These are phyloP conservation scores for Alethe diademata DNA, from an alignment of 2,113 vertebrate species.

Conservation along the genomic window DNA sequence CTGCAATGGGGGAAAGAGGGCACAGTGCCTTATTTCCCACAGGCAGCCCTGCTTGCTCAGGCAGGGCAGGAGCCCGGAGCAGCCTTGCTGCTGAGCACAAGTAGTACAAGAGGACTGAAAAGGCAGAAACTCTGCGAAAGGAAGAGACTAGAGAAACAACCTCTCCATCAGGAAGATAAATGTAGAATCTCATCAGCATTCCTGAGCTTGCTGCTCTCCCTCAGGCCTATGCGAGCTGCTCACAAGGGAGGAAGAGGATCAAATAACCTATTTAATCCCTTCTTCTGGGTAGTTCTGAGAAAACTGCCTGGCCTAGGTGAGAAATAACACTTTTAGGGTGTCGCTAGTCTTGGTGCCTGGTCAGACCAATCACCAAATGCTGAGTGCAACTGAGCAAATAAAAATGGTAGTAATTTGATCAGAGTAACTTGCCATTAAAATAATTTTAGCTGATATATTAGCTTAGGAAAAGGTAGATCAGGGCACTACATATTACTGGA, in stretches of 20 bases:
- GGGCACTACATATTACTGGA: not conserved
- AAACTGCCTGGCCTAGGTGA: not conserved
- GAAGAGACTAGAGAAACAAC: not conserved
- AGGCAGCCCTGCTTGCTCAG: accelerated
- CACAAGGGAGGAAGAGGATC: not conserved
- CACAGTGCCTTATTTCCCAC: not conserved
- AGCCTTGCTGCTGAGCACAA: not conserved
- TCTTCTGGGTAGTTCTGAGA: not conserved
- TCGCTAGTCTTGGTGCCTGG: not conserved
- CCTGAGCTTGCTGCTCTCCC: not conserved
- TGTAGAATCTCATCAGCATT: not conserved
- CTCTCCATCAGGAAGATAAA: not conserved
- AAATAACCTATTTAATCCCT: not conserved
- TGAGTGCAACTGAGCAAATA: not conserved
- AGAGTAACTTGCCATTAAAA: not conserved
- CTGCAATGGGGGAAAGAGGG: not conserved
- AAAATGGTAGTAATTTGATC: not conserved
- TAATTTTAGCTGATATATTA: not conserved
- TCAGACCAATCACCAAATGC: not conserved
- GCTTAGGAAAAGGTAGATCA: not conserved
- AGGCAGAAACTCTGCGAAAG: not conserved
- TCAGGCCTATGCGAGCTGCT: not conserved
- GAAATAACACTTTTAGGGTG: not conserved
- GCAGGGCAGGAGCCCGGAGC: not conserved
- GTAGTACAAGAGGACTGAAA: not conserved